These are phyloP conservation scores for Pelagia noctiluca DNA, from an alignment of 30 jellyfish, hydroid and myxozoan genomes.

Conservation along the genomic window DNA sequence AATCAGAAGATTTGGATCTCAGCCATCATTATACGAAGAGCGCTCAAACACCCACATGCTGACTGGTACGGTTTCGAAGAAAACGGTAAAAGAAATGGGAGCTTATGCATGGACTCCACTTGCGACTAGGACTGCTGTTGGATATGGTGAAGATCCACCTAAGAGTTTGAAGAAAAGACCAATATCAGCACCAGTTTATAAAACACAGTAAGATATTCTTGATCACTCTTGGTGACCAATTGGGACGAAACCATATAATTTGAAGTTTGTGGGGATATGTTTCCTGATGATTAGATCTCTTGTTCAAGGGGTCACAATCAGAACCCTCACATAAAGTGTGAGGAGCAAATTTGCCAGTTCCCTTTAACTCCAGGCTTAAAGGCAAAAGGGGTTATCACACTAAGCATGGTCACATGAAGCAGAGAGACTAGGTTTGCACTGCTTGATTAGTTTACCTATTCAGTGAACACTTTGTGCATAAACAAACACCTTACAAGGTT, in stretches of 20 bases:
- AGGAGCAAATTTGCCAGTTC: too few relatives aligned
- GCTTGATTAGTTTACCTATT: too few relatives aligned
- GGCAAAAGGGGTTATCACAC: too few relatives aligned
- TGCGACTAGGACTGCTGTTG: slow-evolving; percentile 81
- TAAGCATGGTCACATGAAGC: too few relatives aligned
- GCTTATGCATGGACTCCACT: slow-evolving; percentile 72
- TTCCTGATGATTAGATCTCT: too few relatives aligned
- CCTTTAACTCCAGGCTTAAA: too few relatives aligned
- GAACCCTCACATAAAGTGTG: too few relatives aligned
- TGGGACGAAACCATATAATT: not conserved
- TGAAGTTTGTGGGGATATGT: too few relatives aligned
- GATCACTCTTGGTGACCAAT: not conserved
- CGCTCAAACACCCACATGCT: not conserved
- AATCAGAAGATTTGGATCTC: slow-evolving; percentile 34
- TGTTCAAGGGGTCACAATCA: too few relatives aligned
- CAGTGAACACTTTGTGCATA: too few relatives aligned
- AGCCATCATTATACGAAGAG: slow-evolving; percentile 29
- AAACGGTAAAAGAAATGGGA: slow-evolving; percentile 50
- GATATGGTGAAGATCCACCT: slow-evolving; percentile 40
- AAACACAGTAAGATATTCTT: slow-evolving; percentile 32
- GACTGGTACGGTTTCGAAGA: slow-evolving; percentile 48
- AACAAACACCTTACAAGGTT: too few relatives aligned
- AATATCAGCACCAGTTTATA: slow-evolving; percentile 57
- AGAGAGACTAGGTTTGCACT: too few relatives aligned
- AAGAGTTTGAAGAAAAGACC: slow-evolving; percentile 19